Percentiles rank a stretch among this genome's conserved stretches.
Evolutionary conservation across 92 coral and sea anemone genomes (phyloP).

Genomic region (Bergia sp.): DNA sequence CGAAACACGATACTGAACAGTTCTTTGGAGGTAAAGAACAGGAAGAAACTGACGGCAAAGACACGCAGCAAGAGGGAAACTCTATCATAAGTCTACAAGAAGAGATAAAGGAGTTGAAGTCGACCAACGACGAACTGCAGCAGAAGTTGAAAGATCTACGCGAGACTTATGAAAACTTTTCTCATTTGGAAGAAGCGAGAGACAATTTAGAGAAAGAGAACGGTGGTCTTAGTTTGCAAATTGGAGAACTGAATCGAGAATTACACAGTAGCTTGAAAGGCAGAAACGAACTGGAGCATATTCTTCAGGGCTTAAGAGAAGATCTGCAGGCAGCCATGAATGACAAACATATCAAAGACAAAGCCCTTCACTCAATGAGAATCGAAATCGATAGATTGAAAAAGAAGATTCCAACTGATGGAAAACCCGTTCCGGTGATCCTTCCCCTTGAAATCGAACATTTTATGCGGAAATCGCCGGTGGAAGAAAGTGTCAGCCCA

Average conservation of each 20-base stretch:
- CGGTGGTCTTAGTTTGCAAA: constrained; percentile 36
- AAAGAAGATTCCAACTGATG: constrained; percentile 57
- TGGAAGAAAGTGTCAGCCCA: constrained; percentile 57
- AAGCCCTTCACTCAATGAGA: constrained; percentile 56
- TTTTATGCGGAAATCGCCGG: constrained; percentile 53
- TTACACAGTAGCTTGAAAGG: constrained; percentile 48
- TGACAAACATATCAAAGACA: constrained; percentile 60
- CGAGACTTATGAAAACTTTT: constrained; percentile 29
- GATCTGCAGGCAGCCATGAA: constrained; percentile 67
- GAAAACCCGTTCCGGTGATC: constrained; percentile 60
- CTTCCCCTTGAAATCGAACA: constrained; percentile 66
- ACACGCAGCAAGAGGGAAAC: constrained; percentile 11
- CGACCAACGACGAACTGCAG: constrained; percentile 52
- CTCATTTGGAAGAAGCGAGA: constrained; percentile 53
- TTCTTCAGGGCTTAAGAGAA: constrained; percentile 72
- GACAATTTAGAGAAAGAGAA: constrained; percentile 47
- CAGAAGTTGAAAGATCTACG: constrained; percentile 46
- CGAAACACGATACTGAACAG: constrained; percentile 35
- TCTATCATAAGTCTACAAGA: constrained; percentile 49
- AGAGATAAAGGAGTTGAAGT: constrained; percentile 68
- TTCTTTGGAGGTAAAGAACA: not conserved
- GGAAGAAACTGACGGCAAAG: constrained; percentile 11
- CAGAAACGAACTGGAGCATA: constrained; percentile 55
- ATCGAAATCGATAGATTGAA: constrained; percentile 57
- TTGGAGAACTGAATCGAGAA: constrained; percentile 16